Evolutionary conservation across 1,140 invertebrate genomes (phyloP), one percentile per base, ranked within the genome.

Genomic region (Zaprionus capensis): DNA sequence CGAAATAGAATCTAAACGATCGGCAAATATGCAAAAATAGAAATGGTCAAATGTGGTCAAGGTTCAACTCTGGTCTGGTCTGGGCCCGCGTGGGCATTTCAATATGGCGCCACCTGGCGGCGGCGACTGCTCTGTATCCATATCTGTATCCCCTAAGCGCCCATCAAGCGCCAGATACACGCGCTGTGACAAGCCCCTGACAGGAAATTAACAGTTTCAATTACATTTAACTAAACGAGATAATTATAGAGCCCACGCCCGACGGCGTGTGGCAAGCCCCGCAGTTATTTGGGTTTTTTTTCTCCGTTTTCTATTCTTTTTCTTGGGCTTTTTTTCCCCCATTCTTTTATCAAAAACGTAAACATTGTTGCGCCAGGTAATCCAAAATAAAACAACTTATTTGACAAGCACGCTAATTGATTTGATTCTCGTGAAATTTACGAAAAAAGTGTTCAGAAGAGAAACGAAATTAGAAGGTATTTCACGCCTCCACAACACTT

Each of bases 371-470:
- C 57, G 64, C 53, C 77, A 77, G 61, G 65, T 90, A 90, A 90
- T 90, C 85, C 85, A 82, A 82, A 85, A 78, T 75, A 75, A 68
- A 90, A 90, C 81, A 90, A 80, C 76, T 65, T 68, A 82, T 75
- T 85, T 90, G 85, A 90, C 85, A 90, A 85, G 85, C 69, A 31
- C 36, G 65, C 63, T 90, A 90, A 90, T 90, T 90, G 85, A 90
- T 90, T 90, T 85, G 67, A 75, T 90, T 90, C 79, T 90, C 78
- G 82, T 85, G 84, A 44, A 82, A 63, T 62, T 58, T 57, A 17
- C 31, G 31, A 34, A 34, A 20, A 34, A 41, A 31, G 6, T 44
- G 20, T 20, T 20, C 51, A 49, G 46, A 38, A 44, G 36, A 44
- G 34, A 14, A 36, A 14, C 26, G 12, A 61, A 62, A 49, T 49